phyloP scores from a whole-genome alignment of 2,888 invertebrate genomes.

The Mactromeris polynyma region DNA sequence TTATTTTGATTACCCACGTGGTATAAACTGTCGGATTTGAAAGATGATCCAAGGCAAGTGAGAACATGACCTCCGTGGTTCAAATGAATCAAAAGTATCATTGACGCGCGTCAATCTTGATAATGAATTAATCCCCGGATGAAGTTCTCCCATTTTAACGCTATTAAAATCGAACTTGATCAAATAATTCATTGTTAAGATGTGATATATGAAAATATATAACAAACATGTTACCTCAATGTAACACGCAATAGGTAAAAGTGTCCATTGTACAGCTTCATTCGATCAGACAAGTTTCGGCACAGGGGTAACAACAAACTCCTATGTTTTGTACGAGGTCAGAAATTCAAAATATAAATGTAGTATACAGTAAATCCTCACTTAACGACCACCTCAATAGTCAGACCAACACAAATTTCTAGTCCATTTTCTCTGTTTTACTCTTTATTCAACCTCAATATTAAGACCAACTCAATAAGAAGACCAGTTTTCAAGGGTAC shows the following conservation, averaged over 20 bases:
- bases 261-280: conserved; percentile 17
- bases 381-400: no score
- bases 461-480: no score
- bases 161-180: conserved; percentile 56
- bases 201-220: conserved; percentile 42
- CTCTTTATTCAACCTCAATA: no score
- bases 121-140: conserved; percentile 47
- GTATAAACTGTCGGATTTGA: conserved; percentile 22
- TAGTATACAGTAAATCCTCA: neutral
- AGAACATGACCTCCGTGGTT: neutral
- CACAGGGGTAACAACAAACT: conserved; percentile 32
- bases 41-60: conserved; percentile 30
- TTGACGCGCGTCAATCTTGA: conserved; percentile 32
- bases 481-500: no score
- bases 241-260: conserved; percentile 31
- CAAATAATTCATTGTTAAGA: conserved; percentile 40
- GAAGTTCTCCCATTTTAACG: conserved; percentile 50
- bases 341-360: neutral
- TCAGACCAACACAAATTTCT: no score
- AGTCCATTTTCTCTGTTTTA: no score
- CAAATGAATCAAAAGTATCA: conserved; percentile 46
- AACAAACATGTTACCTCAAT: conserved; percentile 28
- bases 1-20: neutral
- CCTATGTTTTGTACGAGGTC: neutral
- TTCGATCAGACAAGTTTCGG: conserved; percentile 6